These are phyloP conservation scores for Lordiphosa fenestrarum DNA, from an alignment of 2,888 invertebrate genomes.

Conservation along the genomic window DNA sequence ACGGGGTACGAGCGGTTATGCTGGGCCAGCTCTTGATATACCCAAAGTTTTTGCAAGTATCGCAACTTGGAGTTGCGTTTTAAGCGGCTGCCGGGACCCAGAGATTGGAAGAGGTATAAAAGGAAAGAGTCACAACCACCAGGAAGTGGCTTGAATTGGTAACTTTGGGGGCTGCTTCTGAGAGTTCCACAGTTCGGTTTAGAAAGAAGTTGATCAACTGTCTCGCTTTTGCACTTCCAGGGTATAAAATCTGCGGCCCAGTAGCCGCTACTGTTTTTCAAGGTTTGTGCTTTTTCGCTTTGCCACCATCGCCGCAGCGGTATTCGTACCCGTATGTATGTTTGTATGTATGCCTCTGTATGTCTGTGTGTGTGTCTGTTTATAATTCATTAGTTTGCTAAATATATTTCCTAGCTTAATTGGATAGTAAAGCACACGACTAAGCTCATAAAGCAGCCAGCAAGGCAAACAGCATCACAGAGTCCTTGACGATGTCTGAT, in stretches of 20 bases:
- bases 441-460: constrained; percentile 39
- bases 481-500: constrained; percentile 38
- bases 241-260: neutral
- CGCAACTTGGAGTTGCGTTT: too few species aligned
- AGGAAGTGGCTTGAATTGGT: too few species aligned
- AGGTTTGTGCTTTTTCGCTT: constrained; percentile 11
- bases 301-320: neutral
- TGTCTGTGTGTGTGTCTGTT: constrained; percentile 38
- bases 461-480: constrained; percentile 29
- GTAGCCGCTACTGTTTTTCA: neutral
- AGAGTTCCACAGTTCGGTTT: too few species aligned
- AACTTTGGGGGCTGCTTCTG: too few species aligned
- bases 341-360: constrained; percentile 1
- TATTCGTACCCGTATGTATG: constrained; percentile 12
- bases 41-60: too few species aligned
- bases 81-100: too few species aligned
- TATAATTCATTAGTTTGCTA: constrained; percentile 64
- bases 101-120: too few species aligned
- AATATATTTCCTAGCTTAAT: constrained; percentile 64
- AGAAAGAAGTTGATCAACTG: too few species aligned
- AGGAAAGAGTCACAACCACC: too few species aligned
- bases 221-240: too few species aligned
- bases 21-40: too few species aligned
- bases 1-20: constrained; percentile 3
- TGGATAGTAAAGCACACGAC: constrained; percentile 46